phyloP scores from a whole-genome alignment of 1,140 invertebrate species.

The Rhopalosiphum padi region DNA sequence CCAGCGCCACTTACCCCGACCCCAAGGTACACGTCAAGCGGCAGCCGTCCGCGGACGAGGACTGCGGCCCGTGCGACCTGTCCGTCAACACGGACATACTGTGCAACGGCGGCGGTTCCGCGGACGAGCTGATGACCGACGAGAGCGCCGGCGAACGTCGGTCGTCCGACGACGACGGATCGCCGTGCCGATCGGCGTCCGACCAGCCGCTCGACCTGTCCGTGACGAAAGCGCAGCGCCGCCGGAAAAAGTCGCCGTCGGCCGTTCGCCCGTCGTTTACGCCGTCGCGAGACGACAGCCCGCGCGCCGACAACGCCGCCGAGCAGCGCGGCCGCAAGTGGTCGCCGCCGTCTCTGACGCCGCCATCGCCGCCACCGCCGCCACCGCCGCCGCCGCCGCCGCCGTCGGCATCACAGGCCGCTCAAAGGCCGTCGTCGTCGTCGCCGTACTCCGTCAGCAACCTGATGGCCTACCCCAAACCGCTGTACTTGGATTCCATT shows the following conservation, averaged over 20 bases:
- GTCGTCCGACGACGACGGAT: neutral
- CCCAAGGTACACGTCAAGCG: constrained; percentile 1
- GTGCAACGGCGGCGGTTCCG: neutral
- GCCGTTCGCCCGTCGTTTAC: constrained; percentile 64
- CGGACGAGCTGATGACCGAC: neutral
- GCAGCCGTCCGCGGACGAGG: neutral
- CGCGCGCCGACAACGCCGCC: constrained; percentile 42
- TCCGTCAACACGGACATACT: constrained; percentile 60
- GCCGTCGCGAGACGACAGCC: constrained; percentile 39
- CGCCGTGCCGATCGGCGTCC: neutral
- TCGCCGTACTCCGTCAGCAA: constrained; percentile 71
- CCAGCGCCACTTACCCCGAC: constrained; percentile 61
- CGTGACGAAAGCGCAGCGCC: constrained; percentile 58
- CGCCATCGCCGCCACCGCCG: constrained; percentile 62
- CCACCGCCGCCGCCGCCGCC: neutral
- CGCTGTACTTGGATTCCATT: constrained; percentile 77
- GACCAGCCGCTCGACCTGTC: constrained; percentile 60
- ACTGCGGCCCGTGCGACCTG: constrained; percentile 58
- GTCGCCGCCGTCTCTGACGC: constrained; percentile 62
- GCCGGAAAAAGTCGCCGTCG: constrained; percentile 30
- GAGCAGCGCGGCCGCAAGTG: constrained; percentile 18
- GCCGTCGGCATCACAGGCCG: constrained; percentile 64
- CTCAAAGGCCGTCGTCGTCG: constrained; percentile 69
- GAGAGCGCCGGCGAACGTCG: neutral
- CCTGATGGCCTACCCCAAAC: constrained; percentile 81